Percentiles rank a stretch among this genome's conserved stretches.
Conservation (phyloP, 2,113 vertebrate species). For the Ceuthmochares aereus region DNA sequence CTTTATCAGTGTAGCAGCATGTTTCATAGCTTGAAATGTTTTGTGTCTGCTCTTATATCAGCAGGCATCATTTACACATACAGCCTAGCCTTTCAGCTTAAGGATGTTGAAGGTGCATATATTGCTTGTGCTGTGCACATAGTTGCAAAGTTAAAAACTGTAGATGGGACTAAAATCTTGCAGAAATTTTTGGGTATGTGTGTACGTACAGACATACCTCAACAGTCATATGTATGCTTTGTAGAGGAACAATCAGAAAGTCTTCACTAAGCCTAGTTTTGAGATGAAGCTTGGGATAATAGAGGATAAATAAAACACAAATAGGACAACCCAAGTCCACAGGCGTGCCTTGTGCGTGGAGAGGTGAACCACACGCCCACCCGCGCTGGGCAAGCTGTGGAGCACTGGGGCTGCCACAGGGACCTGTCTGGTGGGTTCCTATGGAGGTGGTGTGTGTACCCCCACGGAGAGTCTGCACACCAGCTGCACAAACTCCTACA, state of each 20-base stretch:
- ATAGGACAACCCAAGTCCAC: accelerated
- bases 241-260: neutral
- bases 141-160: neutral
- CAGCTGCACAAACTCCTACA: neutral
- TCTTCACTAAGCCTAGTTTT: neutral
- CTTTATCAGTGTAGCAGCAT: neutral
- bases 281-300: neutral
- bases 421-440: neutral
- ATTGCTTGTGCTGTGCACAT: neutral
- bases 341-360: accelerated
- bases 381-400: accelerated
- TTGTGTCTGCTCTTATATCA: neutral
- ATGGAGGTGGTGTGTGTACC: neutral
- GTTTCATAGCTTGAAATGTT: neutral
- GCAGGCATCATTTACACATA: neutral
- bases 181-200: neutral
- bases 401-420: accelerated
- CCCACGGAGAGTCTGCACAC: neutral
- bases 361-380: neutral
- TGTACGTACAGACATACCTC: accelerated
- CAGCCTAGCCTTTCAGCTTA: neutral
- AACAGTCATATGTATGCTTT: accelerated
- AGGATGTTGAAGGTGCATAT: neutral
- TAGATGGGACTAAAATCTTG: neutral
- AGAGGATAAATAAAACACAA: neutral